Percentiles rank a stretch among this genome's conserved stretches.
phyloP scores from a whole-genome alignment of 1,140 invertebrate species.

The Uloborus diversus region DNA sequence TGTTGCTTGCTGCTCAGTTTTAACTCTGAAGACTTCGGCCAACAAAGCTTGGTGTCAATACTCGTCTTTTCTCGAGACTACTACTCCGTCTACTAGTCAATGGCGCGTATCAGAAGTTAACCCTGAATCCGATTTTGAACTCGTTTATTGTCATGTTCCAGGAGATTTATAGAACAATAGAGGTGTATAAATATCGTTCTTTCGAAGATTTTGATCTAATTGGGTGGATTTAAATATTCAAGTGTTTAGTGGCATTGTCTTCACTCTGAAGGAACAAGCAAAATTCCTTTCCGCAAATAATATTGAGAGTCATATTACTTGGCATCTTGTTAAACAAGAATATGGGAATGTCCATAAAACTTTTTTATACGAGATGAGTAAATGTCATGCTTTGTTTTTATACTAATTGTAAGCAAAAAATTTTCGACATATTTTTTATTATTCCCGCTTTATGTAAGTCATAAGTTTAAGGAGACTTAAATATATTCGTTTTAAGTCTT shows the following conservation, averaged over 20 bases:
- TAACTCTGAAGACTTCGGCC: neutral
- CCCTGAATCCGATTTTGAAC: constrained; percentile 30
- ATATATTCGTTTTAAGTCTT: too few species aligned
- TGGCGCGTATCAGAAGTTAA: neutral
- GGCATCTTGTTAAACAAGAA: too few species aligned
- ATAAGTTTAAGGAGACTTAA: too few species aligned
- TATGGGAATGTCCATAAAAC: too few species aligned
- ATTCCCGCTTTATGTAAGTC: too few species aligned
- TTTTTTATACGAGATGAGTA: too few species aligned
- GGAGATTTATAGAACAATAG: constrained; percentile 35
- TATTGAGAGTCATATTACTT: too few species aligned
- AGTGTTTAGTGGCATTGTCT: constrained; percentile 5
- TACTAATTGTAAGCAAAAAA: too few species aligned
- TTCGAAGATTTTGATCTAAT: constrained; percentile 18
- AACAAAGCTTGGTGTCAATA: neutral
- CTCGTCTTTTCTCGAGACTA: neutral
- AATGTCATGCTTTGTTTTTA: too few species aligned
- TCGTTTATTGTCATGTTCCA: constrained; percentile 23
- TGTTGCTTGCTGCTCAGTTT: neutral
- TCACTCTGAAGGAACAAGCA: too few species aligned
- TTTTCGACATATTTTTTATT: too few species aligned
- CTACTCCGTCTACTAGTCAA: neutral
- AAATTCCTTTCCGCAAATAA: too few species aligned
- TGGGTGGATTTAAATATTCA: neutral
- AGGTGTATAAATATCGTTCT: constrained; percentile 39